Percentiles rank a stretch among this genome's conserved stretches.
phyloP scores from a whole-genome alignment of 1,140 invertebrate species.

The Diorhabda elongata region DNA sequence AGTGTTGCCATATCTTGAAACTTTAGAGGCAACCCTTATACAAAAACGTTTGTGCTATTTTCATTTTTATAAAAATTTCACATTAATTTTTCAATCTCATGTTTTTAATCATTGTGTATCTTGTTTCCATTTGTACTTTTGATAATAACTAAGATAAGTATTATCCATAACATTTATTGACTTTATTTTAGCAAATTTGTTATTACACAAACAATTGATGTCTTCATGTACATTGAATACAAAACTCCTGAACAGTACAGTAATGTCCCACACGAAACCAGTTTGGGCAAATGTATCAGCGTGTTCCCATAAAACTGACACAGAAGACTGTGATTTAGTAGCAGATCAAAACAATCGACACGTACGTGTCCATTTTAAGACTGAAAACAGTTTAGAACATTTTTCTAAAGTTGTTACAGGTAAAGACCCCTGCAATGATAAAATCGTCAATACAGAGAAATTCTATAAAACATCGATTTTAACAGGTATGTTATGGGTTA shows the following conservation, averaged over 20 bases:
- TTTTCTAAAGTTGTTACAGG: slow-evolving; percentile 1
- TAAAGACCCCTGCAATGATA: slow-evolving; percentile 2
- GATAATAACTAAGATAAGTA: no score
- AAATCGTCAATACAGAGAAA: slow-evolving; percentile 10
- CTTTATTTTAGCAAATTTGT: slow-evolving; percentile 23
- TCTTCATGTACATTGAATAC: slow-evolving; percentile 15
- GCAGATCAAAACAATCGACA: slow-evolving; percentile 5
- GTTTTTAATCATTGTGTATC: no score
- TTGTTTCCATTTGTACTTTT: no score
- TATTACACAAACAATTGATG: slow-evolving; percentile 21
- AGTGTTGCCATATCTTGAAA: no score
- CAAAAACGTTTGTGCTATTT: no score
- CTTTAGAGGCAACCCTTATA: no score
- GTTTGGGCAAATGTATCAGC: slow-evolving; percentile 18
- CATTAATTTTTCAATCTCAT: no score
- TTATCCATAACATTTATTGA: not conserved
- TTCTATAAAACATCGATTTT: slow-evolving; percentile 49
- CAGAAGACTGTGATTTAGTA: slow-evolving; percentile 12
- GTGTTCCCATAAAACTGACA: not conserved
- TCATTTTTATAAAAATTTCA: no score
- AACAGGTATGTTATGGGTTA: slow-evolving; percentile 10
- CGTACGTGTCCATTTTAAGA: slow-evolving; percentile 15
- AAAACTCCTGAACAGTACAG: slow-evolving; percentile 12
- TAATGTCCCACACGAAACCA: slow-evolving; percentile 14
- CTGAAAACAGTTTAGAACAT: slow-evolving; percentile 14